Percentiles rank a stretch among this genome's conserved stretches.
Evolutionary conservation across 2,797 vertebrate species (phyloP).

Genomic region (Scomberomorus guttatus): DNA sequence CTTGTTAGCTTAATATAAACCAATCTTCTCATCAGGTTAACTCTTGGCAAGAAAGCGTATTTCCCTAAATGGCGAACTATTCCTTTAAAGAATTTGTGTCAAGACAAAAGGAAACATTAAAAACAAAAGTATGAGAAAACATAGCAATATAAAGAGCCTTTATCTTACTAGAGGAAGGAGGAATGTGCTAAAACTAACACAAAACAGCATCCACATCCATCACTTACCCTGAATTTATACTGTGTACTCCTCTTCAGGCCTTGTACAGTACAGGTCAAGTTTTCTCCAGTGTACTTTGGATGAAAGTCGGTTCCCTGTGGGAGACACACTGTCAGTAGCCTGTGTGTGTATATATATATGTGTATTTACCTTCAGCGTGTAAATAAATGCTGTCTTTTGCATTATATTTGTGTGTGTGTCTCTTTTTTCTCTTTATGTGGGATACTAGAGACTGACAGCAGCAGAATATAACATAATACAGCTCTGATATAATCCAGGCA

Average conservation of each 20-base stretch:
- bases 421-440: background rate
- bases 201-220: background rate
- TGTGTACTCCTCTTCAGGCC: conserved; percentile 97
- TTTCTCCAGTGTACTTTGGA: conserved; percentile 97
- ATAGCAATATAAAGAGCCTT: background rate
- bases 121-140: background rate
- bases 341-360: background rate
- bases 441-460: conserved; percentile 8
- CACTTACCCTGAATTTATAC: conserved; percentile 98
- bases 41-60: background rate
- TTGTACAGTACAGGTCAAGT: conserved; percentile 97
- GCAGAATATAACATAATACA: background rate
- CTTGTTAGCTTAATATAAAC: background rate
- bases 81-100: background rate
- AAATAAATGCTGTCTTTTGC: conserved; percentile 21
- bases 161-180: too few species aligned
- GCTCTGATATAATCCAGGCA: too few species aligned
- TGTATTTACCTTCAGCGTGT: background rate
- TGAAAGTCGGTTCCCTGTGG: conserved; percentile 95
- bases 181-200: background rate
- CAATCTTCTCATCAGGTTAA: background rate
- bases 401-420: background rate
- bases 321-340: conserved; percentile 33
- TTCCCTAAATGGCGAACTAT: background rate
- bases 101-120: too few species aligned